Percentiles rank a stretch among this genome's conserved stretches.
Conservation (phyloP, 35 echinoderm and acorn worm species). For the Hemicentrotus pulcherrimus region DNA sequence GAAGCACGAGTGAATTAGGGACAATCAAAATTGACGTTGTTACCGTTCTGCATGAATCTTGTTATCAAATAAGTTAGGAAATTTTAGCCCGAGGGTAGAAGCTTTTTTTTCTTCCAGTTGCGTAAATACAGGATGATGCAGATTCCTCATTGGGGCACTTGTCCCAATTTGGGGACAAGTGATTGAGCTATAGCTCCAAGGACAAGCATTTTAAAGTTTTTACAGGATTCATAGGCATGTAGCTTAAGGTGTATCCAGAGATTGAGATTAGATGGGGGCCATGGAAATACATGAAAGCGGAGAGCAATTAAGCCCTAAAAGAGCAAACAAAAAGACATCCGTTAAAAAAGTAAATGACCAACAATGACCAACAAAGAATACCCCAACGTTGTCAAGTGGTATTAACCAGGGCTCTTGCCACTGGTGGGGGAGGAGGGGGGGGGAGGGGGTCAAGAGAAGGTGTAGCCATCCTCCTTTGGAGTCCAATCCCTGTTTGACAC, state of each 20-base stretch:
- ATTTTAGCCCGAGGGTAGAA: background rate
- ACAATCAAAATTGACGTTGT: background rate
- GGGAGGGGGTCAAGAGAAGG: no score
- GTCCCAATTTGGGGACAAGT: background rate
- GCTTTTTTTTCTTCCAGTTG: background rate
- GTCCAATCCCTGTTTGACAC: no score
- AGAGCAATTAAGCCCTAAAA: no score
- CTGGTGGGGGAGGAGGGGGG: no score
- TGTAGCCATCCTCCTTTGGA: no score
- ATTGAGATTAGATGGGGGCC: no score
- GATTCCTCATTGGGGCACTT: background rate
- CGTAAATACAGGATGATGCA: background rate
- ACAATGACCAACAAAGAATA: no score
- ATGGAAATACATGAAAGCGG: no score
- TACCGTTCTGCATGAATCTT: background rate
- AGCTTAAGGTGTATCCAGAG: background rate
- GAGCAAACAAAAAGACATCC: no score
- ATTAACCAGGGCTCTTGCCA: no score
- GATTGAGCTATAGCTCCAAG: background rate
- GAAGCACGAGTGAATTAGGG: background rate
- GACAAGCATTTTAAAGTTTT: background rate
- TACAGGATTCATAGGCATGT: background rate
- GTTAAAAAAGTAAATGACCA: no score
- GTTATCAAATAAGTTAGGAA: background rate
- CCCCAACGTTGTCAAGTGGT: no score